A percentile compares a stretch with the other conserved stretches of the same genome.
These are phyloP conservation scores for Mola mola DNA, from an alignment of 2,113 vertebrate species.

Conservation along the genomic window DNA sequence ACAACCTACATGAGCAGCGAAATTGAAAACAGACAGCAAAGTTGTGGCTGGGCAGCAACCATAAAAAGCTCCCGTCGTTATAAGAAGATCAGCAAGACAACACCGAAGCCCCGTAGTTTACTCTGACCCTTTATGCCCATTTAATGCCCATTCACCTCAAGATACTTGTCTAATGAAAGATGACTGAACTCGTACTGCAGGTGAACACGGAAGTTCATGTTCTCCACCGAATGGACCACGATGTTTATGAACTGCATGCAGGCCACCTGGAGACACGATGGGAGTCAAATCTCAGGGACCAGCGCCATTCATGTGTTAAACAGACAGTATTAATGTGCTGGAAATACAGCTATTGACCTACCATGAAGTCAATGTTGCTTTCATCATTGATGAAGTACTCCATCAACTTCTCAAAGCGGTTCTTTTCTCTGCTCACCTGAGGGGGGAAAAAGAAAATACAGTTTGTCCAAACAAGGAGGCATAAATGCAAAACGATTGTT, in stretches of 20 bases:
- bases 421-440: slow-evolving; percentile 87
- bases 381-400: slow-evolving; percentile 94
- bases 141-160: slow-evolving; percentile 85
- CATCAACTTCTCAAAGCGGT: slow-evolving; percentile 91
- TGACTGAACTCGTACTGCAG: slow-evolving; percentile 96
- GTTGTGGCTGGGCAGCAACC: no score
- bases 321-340: neutral
- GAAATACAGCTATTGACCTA: slow-evolving; percentile 56
- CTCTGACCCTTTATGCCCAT: no score
- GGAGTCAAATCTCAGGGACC: neutral
- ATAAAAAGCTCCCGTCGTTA: no score
- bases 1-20: no score
- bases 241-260: slow-evolving; percentile 99
- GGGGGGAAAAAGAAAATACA: neutral
- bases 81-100: no score
- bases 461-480: neutral
- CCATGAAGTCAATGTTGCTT: slow-evolving; percentile 97
- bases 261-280: slow-evolving; percentile 84
- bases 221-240: slow-evolving; percentile 97
- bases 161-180: slow-evolving; percentile 90
- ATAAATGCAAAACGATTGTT: neutral
- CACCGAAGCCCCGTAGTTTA: no score
- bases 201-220: slow-evolving; percentile 99
- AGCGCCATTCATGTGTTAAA: neutral
- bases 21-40: no score